A percentile compares a stretch with the other conserved stretches of the same genome.
Evolutionary conservation across 2,797 vertebrate genomes (phyloP).

Genomic region (Pteropus rufus): DNA sequence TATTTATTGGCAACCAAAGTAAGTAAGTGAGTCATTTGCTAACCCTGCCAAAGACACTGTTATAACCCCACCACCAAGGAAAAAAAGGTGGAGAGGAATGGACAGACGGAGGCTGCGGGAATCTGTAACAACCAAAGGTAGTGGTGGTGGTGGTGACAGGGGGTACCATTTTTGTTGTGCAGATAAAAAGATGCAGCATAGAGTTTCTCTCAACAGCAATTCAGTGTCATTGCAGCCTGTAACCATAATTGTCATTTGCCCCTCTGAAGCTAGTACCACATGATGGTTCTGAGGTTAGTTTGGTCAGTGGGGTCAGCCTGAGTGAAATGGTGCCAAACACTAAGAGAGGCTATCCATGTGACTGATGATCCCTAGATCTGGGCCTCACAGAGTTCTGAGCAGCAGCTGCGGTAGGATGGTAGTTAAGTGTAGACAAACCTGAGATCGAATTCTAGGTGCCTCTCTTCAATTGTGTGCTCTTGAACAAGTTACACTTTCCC

Average conservation of each 20-base stretch:
- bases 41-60: conserved; percentile 38
- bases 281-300: not conserved
- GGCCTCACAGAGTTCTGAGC: not conserved
- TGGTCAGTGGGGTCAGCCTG: not conserved
- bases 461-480: not conserved
- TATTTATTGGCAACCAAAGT: conserved; percentile 45
- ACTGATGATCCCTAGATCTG: not conserved
- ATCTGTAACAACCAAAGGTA: not conserved
- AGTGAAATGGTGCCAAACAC: not conserved
- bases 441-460: not conserved
- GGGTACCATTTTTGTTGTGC: not conserved
- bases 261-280: not conserved
- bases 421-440: not conserved
- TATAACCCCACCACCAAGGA: not conserved
- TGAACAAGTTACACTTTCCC: not conserved
- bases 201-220: not conserved
- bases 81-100: not conserved
- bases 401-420: not conserved
- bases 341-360: not conserved
- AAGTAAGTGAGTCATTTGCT: conserved; percentile 51
- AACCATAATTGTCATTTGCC: not conserved
- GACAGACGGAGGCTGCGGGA: not conserved
- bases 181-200: not conserved
- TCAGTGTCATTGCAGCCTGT: not conserved
- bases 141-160: too few species aligned